Percentiles rank a stretch among this genome's conserved stretches.
Conservation (phyloP, 2,113 vertebrate genomes). For the Eidolon helvum region DNA sequence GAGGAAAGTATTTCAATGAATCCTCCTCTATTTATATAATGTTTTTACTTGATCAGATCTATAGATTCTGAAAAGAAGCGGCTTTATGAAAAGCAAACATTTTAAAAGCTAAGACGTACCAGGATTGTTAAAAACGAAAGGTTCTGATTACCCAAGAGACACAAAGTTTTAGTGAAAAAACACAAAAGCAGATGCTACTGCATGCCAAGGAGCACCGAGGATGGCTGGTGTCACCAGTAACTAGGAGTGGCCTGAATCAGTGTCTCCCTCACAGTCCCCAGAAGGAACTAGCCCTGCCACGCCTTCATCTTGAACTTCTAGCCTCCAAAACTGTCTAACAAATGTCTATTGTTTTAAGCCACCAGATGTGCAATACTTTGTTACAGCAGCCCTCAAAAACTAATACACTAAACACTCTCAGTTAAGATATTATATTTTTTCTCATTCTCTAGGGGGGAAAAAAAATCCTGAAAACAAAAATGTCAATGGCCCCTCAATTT, state of each 20-base stretch:
- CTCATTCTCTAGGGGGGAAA: not conserved
- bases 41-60: not conserved
- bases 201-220: too few relatives aligned
- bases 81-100: not conserved
- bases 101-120: not conserved
- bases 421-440: not conserved
- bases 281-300: rapidly evolving
- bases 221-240: too few relatives aligned
- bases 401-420: not conserved
- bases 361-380: not conserved
- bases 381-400: not conserved
- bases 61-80: not conserved
- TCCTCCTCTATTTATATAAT: not conserved
- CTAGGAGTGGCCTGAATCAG: too few relatives aligned
- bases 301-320: not conserved
- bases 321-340: not conserved
- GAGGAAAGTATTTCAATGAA: not conserved
- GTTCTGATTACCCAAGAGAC: not conserved
- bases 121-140: not conserved
- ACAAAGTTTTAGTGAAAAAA: too few relatives aligned
- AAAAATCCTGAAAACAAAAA: not conserved
- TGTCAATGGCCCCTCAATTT: not conserved
- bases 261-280: not conserved
- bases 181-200: too few relatives aligned
- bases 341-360: not conserved